Conservation (phyloP, 2,113 vertebrate species). For the Engystomops pustulosus region DNA sequence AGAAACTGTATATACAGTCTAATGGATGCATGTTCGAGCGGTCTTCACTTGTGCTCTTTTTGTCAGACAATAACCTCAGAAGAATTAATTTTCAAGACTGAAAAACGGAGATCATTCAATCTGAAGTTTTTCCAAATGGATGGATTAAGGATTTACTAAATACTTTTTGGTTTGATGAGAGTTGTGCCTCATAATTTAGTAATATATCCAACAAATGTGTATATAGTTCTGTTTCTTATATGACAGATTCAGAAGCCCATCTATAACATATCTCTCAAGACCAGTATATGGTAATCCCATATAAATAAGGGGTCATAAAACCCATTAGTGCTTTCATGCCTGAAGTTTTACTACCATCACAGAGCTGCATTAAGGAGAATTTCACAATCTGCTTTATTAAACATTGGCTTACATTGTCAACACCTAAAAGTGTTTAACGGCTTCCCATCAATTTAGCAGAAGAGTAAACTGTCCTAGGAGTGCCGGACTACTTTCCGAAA, state of each 20-base stretch:
- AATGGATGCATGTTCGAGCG: not conserved
- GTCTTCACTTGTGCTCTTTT: not conserved
- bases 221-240: not conserved
- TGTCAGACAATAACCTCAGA: not conserved
- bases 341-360: slow-evolving; percentile 12
- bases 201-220: not conserved
- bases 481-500: not conserved
- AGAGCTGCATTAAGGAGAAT: not conserved
- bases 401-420: not conserved
- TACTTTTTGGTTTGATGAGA: not conserved
- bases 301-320: slow-evolving; percentile 1
- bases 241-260: slow-evolving; percentile 14
- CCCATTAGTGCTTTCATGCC: not conserved
- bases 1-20: not conserved
- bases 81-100: not conserved
- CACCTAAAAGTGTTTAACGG: slow-evolving; percentile 4
- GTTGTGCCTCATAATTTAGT: not conserved
- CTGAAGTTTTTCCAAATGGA: not conserved
- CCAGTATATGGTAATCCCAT: not conserved
- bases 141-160: not conserved
- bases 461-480: not conserved
- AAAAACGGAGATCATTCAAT: not conserved
- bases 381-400: not conserved
- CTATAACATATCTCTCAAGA: not conserved
- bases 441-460: not conserved